Base-by-base conservation (phyloP, 1,140 invertebrate species). In the Apis florea region DNA sequence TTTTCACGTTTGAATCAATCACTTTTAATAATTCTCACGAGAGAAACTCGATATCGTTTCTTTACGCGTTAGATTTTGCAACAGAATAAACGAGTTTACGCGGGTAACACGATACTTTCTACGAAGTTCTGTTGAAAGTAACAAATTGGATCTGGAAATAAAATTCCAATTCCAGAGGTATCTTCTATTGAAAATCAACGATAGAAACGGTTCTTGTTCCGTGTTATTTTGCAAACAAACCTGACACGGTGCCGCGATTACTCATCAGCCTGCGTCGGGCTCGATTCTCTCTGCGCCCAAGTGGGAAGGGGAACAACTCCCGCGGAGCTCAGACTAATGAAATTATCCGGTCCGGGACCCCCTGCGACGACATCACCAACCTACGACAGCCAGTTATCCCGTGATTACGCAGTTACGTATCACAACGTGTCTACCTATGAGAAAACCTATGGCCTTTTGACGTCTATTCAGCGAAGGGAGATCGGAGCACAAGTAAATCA, bases 271-370 rank as follows among this genome's bases (percentile, higher is more conserved):
- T 79, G 80, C 79, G 64, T 68, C 73, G 80, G 51, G 83, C 79
- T 82, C 72, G 87, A 83, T 85, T 88, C 84, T 88, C 84, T 79
- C 80, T 83, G 64, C 53, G 74, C 53, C 53, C 40, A 49, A 26
- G 77, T 68, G 74, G 79, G 59, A 64, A 54, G 86, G 67, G 75
- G 71, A 73, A 68, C 71, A 85, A 83, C 85, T 87, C 83, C 86
- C 82, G 86, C 79, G 77, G 87, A 85, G 85, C 85, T 80, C 70
- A 64, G 79, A 66, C 90, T 92, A 92, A 93, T 93, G 91, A 92
- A 93, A 93, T 93, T 93, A 93, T 93, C 92, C 90, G 91, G 89
- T 92, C 86, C 85, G 89, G 88, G 90, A 92, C 90, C 89, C 90
- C 89, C 89, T 90, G 89, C 87, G 81, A 89, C 85, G 87, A 84